phyloP scores from a whole-genome alignment of 2,113 vertebrate species.

The Cisticola juncidis region DNA sequence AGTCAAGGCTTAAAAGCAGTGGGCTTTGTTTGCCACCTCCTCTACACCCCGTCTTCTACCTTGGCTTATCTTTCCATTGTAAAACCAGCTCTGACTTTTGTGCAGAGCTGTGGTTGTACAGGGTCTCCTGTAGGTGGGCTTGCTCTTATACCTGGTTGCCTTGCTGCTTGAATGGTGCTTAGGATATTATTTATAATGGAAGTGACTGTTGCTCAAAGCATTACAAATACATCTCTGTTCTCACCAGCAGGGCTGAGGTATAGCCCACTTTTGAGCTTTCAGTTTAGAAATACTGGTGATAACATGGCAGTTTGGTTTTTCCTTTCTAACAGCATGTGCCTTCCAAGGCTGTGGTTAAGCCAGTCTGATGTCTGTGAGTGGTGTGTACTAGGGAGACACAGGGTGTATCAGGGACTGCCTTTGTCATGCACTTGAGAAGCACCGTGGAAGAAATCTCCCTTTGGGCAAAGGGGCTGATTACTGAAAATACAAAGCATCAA shows the following conservation, averaged over 20 bases:
- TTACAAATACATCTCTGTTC: not conserved
- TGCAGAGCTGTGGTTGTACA: not conserved
- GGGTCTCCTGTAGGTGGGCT: not conserved
- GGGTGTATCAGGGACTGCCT: rapidly evolving
- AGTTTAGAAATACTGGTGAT: not conserved
- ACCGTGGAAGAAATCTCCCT: not conserved
- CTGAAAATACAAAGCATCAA: not conserved
- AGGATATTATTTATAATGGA: not conserved
- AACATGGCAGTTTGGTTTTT: not conserved
- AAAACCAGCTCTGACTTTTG: not conserved
- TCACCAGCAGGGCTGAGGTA: not conserved
- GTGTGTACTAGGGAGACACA: not conserved
- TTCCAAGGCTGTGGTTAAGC: not conserved
- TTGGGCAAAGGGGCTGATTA: not conserved
- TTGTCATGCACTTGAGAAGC: not conserved
- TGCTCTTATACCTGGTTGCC: not conserved
- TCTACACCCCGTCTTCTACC: not conserved
- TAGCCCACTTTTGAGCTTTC: not conserved
- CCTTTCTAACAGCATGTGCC: rapidly evolving
- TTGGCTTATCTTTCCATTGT: not conserved
- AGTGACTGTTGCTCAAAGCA: not conserved
- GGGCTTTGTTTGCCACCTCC: not conserved
- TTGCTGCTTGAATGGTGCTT: not conserved
- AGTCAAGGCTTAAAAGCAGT: not conserved
- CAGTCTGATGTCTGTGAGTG: not conserved